phyloP scores from a whole-genome alignment of 2,888 invertebrate species.

The Diabrotica balteata region DNA sequence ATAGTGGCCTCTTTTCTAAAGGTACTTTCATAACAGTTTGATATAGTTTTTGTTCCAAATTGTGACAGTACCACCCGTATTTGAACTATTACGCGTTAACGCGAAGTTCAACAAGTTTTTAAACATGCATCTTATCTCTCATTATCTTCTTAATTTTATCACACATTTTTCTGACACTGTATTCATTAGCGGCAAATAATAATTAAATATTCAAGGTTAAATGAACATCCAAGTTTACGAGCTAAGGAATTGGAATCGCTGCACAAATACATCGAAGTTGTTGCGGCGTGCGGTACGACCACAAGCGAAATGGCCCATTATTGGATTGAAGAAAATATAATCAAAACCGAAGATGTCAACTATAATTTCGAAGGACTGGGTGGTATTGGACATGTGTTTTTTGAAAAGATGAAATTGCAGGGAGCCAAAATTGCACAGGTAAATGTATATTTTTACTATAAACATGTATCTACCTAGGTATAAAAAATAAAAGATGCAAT shows the following conservation, averaged over 20 bases:
- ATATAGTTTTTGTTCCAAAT: no score
- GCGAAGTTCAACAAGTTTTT: no score
- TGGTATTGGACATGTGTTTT: conserved; percentile 51
- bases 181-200: conserved; percentile 10
- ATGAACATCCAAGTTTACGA: conserved; percentile 8
- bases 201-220: conserved; percentile 21
- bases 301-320: conserved; percentile 26
- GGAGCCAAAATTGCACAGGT: conserved; percentile 50
- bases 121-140: no score
- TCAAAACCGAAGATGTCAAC: conserved; percentile 31
- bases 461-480: no score
- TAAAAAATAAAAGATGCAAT: no score
- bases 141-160: conserved; percentile 1
- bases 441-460: conserved; percentile 14
- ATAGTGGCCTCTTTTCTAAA: no score
- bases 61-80: no score
- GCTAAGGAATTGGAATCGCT: conserved; percentile 2
- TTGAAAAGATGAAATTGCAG: conserved; percentile 46
- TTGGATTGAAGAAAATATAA: conserved; percentile 32
- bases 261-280: conserved; percentile 1
- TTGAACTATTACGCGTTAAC: no score
- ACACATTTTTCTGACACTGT: neutral
- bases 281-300: conserved; percentile 1
- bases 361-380: conserved; percentile 23
- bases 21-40: no score